Percentiles rank a stretch among this genome's conserved stretches.
Conservation (phyloP, 2,797 vertebrate species). For the Enoplosus armatus region DNA sequence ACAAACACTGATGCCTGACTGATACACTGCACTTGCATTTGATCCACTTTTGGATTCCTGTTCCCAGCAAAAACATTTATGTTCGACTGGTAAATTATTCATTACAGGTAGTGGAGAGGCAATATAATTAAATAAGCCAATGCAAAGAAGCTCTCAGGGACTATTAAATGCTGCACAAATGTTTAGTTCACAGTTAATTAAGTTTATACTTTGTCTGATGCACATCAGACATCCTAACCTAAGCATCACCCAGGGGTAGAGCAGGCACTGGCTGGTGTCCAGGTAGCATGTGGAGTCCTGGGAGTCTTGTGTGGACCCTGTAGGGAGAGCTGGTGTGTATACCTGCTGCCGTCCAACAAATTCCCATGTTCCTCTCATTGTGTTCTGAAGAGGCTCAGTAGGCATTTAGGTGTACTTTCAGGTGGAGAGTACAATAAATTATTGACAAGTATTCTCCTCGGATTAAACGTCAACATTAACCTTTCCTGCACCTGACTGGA, state of each 20-base stretch:
- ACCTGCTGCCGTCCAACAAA: slow-evolving; percentile 19
- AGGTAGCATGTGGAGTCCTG: slow-evolving; percentile 41
- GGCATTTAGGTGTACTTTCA: slow-evolving; percentile 1
- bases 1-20: slow-evolving; percentile 35
- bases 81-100: slow-evolving; percentile 69
- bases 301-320: slow-evolving; percentile 2
- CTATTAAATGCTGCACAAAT: slow-evolving; percentile 71
- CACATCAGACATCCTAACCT: slow-evolving; percentile 55
- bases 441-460: slow-evolving; percentile 25
- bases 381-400: background rate
- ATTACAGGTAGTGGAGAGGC: slow-evolving; percentile 67
- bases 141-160: slow-evolving; percentile 71
- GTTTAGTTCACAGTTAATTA: slow-evolving; percentile 72
- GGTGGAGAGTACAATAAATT: slow-evolving; percentile 11
- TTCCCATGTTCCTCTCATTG: background rate
- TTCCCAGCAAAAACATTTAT: slow-evolving; percentile 63
- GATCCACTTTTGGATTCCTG: slow-evolving; percentile 48
- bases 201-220: slow-evolving; percentile 62
- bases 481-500: slow-evolving; percentile 18
- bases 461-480: slow-evolving; percentile 33
- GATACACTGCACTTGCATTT: slow-evolving; percentile 38
- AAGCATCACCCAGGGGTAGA: slow-evolving; percentile 39
- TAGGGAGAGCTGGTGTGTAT: slow-evolving; percentile 7
- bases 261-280: slow-evolving; percentile 37
- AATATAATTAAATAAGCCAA: slow-evolving; percentile 76